Conservation (phyloP, 2,888 invertebrate species). For the Oligia fasciuncula region DNA sequence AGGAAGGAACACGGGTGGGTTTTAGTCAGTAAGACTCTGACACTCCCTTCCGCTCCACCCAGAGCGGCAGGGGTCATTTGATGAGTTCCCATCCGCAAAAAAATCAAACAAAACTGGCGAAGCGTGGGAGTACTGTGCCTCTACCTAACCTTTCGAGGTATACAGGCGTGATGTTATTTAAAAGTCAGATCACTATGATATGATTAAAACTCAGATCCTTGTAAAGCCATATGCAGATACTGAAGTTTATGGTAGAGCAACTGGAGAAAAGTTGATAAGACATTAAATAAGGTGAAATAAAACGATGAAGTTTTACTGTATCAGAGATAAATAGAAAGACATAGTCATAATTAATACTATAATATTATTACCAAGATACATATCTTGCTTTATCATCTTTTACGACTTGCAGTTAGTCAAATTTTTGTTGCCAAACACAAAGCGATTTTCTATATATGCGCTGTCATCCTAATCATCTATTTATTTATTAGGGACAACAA, state of each 20-base stretch:
- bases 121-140: background rate
- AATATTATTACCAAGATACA: too few species aligned
- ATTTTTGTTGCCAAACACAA: too few species aligned
- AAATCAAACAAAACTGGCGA: background rate
- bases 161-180: background rate
- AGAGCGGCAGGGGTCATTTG: too few species aligned
- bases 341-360: too few species aligned
- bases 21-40: too few species aligned
- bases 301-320: background rate
- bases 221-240: background rate
- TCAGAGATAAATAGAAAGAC: slow-evolving; percentile 6
- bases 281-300: background rate
- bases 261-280: background rate
- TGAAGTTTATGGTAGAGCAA: background rate
- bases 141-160: background rate
- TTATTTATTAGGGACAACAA: too few species aligned
- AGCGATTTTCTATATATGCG: too few species aligned
- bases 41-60: too few species aligned
- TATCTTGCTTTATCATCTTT: too few species aligned
- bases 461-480: background rate
- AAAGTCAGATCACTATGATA: background rate
- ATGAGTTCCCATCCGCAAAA: too few species aligned
- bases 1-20: too few species aligned
- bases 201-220: background rate
- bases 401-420: too few species aligned